Conservation (phyloP, 2,113 vertebrate species). For the Catharus bicknelli region DNA sequence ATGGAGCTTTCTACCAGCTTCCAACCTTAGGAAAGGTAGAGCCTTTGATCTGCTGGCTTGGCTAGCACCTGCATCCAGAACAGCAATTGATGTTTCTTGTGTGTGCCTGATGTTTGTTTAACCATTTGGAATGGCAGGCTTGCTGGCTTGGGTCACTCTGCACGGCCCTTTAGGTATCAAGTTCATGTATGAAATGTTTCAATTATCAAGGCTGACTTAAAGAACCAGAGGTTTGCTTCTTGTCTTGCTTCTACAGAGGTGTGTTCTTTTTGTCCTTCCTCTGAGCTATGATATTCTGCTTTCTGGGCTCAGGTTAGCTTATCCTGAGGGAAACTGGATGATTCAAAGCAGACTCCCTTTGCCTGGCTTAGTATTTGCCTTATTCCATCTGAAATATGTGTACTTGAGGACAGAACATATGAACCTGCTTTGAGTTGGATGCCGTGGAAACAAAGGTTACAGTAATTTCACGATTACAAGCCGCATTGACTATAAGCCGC, state of each 20-base stretch:
- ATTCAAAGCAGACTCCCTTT: not conserved
- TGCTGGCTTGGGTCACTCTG: not conserved
- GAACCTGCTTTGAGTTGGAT: accelerated
- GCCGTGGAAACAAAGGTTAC: not conserved
- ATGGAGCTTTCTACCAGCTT: not conserved
- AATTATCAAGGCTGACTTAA: not conserved
- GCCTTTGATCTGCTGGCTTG: not conserved
- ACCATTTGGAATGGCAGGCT: not conserved
- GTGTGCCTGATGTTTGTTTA: not conserved
- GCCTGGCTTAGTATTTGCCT: not conserved
- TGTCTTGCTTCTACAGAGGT: not conserved
- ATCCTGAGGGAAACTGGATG: not conserved
- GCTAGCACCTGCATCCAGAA: not conserved
- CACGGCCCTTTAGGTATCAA: not conserved
- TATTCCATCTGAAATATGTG: not conserved
- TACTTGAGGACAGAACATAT: not conserved
- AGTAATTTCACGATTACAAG: too few relatives aligned
- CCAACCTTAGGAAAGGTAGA: not conserved
- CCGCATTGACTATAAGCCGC: too few relatives aligned
- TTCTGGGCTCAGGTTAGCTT: not conserved
- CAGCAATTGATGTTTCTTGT: not conserved
- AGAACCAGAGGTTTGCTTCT: not conserved
- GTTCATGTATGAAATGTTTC: not conserved
- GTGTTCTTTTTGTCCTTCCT: not conserved
- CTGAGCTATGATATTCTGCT: not conserved